Evolutionary conservation across 2,113 vertebrate species (phyloP).

Genomic region (Alligator sinensis): DNA sequence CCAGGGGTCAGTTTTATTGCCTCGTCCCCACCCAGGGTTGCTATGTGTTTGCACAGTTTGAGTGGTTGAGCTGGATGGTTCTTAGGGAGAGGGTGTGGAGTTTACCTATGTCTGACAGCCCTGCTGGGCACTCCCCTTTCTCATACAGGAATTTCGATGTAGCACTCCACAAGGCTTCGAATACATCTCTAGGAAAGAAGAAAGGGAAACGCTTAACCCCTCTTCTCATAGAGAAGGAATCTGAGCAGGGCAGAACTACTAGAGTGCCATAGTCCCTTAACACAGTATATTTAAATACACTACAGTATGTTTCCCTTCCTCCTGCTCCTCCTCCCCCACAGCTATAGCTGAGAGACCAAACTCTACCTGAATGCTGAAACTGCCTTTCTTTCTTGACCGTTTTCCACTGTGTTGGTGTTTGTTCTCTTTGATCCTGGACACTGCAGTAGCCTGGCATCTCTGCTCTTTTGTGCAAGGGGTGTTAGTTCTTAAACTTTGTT

Average conservation of each 20-base stretch:
- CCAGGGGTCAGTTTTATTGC: neutral
- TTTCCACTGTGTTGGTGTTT: neutral
- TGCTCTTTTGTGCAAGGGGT: neutral
- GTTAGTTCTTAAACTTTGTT: neutral
- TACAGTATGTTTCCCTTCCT: neutral
- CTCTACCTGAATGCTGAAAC: slow-evolving; percentile 26
- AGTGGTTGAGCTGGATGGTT: neutral
- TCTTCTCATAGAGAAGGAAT: neutral
- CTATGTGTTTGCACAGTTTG: neutral
- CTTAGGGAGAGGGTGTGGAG: slow-evolving; percentile 40
- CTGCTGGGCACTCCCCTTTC: neutral
- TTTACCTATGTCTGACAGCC: neutral
- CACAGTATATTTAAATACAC: neutral
- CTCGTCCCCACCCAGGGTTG: slow-evolving; percentile 9
- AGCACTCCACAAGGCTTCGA: neutral
- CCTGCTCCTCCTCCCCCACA: neutral
- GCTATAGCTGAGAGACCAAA: slow-evolving; percentile 33
- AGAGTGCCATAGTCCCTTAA: neutral
- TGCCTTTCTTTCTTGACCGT: slow-evolving; percentile 32
- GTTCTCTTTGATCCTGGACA: neutral
- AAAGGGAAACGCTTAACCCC: neutral
- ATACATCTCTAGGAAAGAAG: neutral
- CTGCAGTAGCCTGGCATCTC: neutral
- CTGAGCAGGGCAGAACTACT: neutral
- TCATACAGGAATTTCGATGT: neutral